Conservation (phyloP, 92 coral and sea anemone species). For the Actinostola sp. region DNA sequence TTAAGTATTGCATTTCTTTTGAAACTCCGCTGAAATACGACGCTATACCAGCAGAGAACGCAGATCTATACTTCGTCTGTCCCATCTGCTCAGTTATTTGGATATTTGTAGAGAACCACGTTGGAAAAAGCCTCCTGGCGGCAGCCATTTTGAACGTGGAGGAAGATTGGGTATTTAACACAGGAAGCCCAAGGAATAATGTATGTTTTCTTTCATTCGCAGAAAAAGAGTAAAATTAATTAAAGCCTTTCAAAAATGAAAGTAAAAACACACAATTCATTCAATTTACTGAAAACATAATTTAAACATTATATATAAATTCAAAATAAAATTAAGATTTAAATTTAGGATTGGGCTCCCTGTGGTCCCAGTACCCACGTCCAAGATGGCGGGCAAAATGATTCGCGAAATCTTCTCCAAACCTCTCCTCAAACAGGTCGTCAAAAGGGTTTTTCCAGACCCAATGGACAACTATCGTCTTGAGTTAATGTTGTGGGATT, state of each 20-base stretch:
- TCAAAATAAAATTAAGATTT: too few relatives aligned
- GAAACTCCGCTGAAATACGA: slow-evolving; percentile 13
- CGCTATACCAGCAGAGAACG: slow-evolving; percentile 10
- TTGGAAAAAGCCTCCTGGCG: not conserved
- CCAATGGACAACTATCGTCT: slow-evolving; percentile 81
- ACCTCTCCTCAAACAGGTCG: slow-evolving; percentile 68
- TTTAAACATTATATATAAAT: too few relatives aligned
- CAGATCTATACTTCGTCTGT: slow-evolving; percentile 2
- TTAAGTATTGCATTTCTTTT: not conserved
- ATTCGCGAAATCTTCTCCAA: slow-evolving; percentile 54
- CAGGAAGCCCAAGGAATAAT: slow-evolving; percentile 7
- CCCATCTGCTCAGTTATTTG: not conserved
- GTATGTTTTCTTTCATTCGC: too few relatives aligned
- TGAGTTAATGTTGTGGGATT: slow-evolving; percentile 88
- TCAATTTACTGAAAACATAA: too few relatives aligned
- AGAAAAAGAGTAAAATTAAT: too few relatives aligned
- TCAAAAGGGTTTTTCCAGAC: slow-evolving; percentile 76
- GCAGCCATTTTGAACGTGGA: slow-evolving; percentile 52
- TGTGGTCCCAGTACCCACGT: slow-evolving; percentile 1
- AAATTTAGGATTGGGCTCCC: slow-evolving; percentile 1
- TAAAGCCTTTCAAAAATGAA: too few relatives aligned
- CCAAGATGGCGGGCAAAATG: slow-evolving; percentile 80
- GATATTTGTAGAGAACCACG: slow-evolving; percentile 1
- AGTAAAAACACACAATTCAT: too few relatives aligned
- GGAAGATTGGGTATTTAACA: not conserved